Base-by-base conservation (phyloP, 2,113 vertebrate genomes). In the Ploceus nigricollis region DNA sequence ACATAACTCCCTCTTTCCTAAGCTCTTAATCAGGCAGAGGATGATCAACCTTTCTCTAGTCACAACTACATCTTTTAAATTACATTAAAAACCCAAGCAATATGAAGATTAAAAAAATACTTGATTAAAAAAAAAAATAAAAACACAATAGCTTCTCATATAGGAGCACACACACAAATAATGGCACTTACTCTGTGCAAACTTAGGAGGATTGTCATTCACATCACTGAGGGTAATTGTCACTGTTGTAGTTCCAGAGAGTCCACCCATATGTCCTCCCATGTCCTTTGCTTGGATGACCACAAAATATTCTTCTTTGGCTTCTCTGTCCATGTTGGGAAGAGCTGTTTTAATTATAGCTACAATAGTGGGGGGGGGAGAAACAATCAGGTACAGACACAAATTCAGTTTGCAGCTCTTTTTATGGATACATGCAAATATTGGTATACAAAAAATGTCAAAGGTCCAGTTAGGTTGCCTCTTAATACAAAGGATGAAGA, bases 281-380 rank as follows among this genome's bases (percentile, higher is more conserved):
- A 99, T 99, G 97, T 99, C 99, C 97, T 99, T 99, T 81, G 99
- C 99, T 97, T 99, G 99, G 87, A 99, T 99, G 87, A 99, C 99
- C 23, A 99, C 99, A 89, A 99, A 98, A 93, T 99, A 99, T 92
- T 99, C 99, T 90, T 99, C 99, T 96, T 99, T 99, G 97, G 99
- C 99, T 98, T 99, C 99, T 87, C 99, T 98, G 94, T 99, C 99
- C 99, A 99, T 99, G 96, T 99, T 99, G 48, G 99, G 98, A 95
- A 99, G 98, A 83, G 99, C 99, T 51, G 99, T 99, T 98, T 99
- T 99, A 98, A 99, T 99, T 95, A 99, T 98, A 69, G 99, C 99
- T 99, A 97, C 37, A 97, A 97, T 75, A 93, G 84, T 24, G 65
- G 77, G 30, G 57, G 30, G 57, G 31, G 92, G 65, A 92, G 47